Evolutionary conservation across 2,113 vertebrate species (phyloP), one percentile per base, ranked within the genome.

Genomic region (Pyxicephalus adspersus): DNA sequence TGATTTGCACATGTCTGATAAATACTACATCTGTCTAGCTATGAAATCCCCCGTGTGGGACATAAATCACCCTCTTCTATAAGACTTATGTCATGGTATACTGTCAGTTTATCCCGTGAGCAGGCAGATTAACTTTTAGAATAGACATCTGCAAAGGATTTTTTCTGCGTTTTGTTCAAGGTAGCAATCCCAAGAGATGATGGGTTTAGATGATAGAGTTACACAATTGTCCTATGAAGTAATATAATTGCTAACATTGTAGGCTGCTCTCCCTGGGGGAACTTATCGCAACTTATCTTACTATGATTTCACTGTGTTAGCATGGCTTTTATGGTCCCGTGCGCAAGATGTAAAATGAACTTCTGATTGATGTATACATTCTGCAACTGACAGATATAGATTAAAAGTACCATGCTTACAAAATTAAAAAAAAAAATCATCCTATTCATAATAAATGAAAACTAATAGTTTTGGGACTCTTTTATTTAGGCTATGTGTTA

Each of bases 141-240:
- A 20, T 34, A 64, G 28, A 77, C 75, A 77, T 77, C 75, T 77
- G 75, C 6, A 51, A 64, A 65, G 60, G 25, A 77, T 77, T 77
- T 64, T n/a, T 20, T 26, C 75, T 65, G 23, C 16, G 65, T 25
- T 3, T 31, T 65, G 60, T 64, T 63, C 29, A 58, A 77, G 25
- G 45, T 65, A 65, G 45, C 26, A 28, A 54, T 55, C 23, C 26
- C 54, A 15, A 2, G 34, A 38, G 50, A 58, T 23, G 19, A 28
- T 45, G 50, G 20, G 55, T 4, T 51, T 51, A 58, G 31, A 50
- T 71, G 65, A 70, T 60, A 70, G 3, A 19, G 23, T 52, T 77
- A 52, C 45, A 77, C 26, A 31, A 55, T 61, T 18, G 20, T 29
- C 18, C n/a, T n/a, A 17, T 80, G 55, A 61, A 51, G 66, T 31